Percentiles rank a stretch among this genome's conserved stretches.
Evolutionary conservation across 1,140 invertebrate species (phyloP).

Genomic region (Monomorium pharaonis): DNA sequence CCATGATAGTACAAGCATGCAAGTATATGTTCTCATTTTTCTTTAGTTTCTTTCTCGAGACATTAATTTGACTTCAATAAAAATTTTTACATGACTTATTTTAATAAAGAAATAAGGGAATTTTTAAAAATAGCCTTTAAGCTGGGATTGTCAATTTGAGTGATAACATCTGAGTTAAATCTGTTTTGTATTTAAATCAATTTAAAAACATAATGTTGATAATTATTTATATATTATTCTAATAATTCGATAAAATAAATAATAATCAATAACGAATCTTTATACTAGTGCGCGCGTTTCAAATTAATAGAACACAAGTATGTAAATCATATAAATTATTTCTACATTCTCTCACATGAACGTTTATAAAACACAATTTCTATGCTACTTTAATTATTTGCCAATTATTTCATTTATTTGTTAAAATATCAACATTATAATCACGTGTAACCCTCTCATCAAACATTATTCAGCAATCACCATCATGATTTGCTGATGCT

Average conservation of each 20-base stretch:
- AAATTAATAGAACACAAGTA: neutral
- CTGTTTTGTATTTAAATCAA: neutral
- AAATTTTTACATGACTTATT: neutral
- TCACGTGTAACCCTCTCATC: neutral
- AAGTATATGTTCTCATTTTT: neutral
- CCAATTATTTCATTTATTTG: neutral
- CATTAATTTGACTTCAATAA: constrained; percentile 17
- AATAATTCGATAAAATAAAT: neutral
- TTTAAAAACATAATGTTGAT: neutral
- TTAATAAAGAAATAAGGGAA: neutral
- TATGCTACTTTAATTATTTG: neutral
- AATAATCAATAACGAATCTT: neutral
- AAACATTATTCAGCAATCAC: constrained; percentile 21
- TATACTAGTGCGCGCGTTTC: neutral
- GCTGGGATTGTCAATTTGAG: neutral
- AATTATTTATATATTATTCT: neutral
- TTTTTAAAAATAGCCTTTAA: neutral
- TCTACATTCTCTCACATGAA: neutral
- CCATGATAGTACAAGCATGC: neutral
- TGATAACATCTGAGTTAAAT: neutral
- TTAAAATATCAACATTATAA: constrained; percentile 1
- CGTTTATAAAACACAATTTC: neutral
- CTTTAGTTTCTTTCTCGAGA: neutral
- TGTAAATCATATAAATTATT: neutral
- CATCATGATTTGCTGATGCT: neutral